These are phyloP conservation scores for Aporophyla nigra DNA, from an alignment of 2,888 invertebrate genomes.

Conservation along the genomic window DNA sequence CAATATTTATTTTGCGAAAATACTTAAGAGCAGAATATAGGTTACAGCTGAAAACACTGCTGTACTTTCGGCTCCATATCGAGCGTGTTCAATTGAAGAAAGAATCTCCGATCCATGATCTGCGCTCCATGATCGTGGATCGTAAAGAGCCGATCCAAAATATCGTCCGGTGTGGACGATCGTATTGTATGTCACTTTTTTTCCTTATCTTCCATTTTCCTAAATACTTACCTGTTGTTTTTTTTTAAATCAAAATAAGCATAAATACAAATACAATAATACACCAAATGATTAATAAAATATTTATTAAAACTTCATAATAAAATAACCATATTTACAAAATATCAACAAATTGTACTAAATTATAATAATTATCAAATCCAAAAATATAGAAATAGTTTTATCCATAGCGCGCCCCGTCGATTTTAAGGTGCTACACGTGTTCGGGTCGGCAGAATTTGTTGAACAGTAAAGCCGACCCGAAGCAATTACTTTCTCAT, in stretches of 20 bases:
- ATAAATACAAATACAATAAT: slow-evolving; percentile 1
- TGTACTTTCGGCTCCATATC: neutral
- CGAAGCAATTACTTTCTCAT: no score
- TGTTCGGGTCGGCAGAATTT: no score
- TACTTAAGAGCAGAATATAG: neutral
- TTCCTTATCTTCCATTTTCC: no score
- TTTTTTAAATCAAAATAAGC: no score
- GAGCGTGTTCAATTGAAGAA: neutral
- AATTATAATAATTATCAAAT: slow-evolving; percentile 25
- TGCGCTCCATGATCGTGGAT: no score
- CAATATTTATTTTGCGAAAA: neutral
- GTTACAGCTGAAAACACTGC: neutral
- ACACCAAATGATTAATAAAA: neutral
- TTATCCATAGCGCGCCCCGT: neutral
- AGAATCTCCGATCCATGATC: neutral
- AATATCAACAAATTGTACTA: slow-evolving; percentile 56
- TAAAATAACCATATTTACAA: slow-evolving; percentile 49
- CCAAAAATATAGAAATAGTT: neutral
- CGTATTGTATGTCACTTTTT: no score
- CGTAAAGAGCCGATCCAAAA: no score
- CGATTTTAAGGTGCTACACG: neutral
- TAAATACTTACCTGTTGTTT: neutral
- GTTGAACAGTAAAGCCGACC: no score
- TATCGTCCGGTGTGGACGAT: no score
- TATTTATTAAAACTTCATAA: slow-evolving; percentile 39